Evolutionary conservation across 1,140 invertebrate genomes (phyloP), one percentile per base, ranked within the genome.

Genomic region (Dolichoris vasculosae): DNA sequence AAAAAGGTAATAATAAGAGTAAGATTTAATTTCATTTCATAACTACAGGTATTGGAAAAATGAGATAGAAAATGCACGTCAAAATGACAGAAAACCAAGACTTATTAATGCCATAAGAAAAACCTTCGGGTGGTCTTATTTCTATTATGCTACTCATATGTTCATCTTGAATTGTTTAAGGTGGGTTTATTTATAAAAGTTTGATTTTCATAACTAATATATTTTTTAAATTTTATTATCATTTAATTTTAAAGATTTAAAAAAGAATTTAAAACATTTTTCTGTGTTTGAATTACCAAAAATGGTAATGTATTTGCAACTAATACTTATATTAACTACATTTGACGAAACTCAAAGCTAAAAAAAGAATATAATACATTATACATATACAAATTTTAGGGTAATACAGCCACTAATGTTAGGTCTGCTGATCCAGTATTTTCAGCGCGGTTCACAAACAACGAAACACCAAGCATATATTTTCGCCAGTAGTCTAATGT

Each of bases 391-490:
- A n/a, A 26, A 35, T 69, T 55, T 88, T 89, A 93, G 93, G 80
- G 88, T 94, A 30, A 8, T 91, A 4, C 90, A 93, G 84, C 93
- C 93, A 35, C 90, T 90, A 7, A 82, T 92, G 32, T 76, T 94
- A 43, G 91, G 93, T 4, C 86, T 90, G 8, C 85, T 94, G 1
- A 94, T 95, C 75, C 90, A 87, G 84, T 93, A 94, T 73, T 95
- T 94, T 82, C 89, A 93, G 88, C 91, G 90, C 23, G 86, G 88
- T 78, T 88, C 89, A 15, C 69, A 55, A 30, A 91, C 89, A 13
- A 90, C 90, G 6, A 79, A 82, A 3, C 30, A 48, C 26, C 90
- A 91, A 55, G 94, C 94, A 7, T 95, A 94, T 87, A 79, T 90
- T 0, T 94, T 93, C 78, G 94, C 93, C 79, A 80, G 88, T 40